These are phyloP conservation scores for Philaethria dido DNA, from an alignment of 2,888 invertebrate genomes.

Conservation along the genomic window DNA sequence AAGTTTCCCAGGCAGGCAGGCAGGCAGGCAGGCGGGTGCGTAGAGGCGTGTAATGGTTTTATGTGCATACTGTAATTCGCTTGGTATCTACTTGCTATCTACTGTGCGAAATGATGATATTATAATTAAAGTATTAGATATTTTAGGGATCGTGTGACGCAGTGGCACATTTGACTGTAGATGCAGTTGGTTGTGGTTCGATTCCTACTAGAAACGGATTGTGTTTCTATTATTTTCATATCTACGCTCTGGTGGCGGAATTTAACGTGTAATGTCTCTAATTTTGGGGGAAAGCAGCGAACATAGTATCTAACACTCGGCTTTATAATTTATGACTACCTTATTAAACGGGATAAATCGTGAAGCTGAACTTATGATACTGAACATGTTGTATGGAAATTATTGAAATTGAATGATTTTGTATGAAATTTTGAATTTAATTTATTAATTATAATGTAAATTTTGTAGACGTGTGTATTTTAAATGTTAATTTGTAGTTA, in stretches of 20 bases:
- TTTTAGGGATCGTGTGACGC: no score
- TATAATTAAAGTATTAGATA: slow-evolving; percentile 8
- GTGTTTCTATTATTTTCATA: no score
- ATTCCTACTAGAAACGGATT: no score
- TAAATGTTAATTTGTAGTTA: background rate
- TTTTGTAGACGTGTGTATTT: background rate
- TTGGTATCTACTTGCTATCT: slow-evolving; percentile 23
- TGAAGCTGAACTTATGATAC: no score
- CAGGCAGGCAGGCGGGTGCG: slow-evolving; percentile 39
- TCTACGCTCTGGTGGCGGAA: no score
- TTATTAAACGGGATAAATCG: no score
- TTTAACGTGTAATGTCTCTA: no score
- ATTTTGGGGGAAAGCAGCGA: no score
- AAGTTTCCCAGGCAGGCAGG: slow-evolving; percentile 37
- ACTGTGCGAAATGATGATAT: slow-evolving; percentile 12
- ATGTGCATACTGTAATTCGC: slow-evolving; percentile 40
- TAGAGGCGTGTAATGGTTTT: slow-evolving; percentile 45
- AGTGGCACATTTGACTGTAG: no score
- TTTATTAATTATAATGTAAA: background rate
- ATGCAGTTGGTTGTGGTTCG: no score
- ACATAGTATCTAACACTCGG: no score
- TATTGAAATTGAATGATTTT: background rate
- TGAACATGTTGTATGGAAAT: background rate
- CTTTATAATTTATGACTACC: no score
- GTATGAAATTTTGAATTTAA: background rate